phyloP scores from a whole-genome alignment of 2,888 invertebrate genomes.

The Drosophila formosana region DNA sequence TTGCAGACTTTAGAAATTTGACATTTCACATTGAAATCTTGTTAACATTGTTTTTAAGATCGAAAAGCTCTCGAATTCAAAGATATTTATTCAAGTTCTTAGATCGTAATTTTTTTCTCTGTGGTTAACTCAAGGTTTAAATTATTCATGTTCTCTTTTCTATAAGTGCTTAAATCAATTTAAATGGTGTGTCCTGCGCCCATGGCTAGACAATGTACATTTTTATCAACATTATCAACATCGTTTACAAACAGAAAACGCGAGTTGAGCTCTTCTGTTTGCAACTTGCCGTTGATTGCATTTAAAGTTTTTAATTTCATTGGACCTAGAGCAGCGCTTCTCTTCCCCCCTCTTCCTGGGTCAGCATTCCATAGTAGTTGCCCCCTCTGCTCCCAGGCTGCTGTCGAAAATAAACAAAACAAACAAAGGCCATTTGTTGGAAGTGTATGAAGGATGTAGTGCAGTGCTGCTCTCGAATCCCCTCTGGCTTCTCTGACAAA shows the following conservation, averaged over 20 bases:
- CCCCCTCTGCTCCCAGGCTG: not conserved
- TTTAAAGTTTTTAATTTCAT: conserved; percentile 22
- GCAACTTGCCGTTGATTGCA: not conserved
- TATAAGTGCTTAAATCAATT: not conserved
- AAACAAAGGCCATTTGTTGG: conserved; percentile 11
- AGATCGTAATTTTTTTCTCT: no score
- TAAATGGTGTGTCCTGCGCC: not conserved
- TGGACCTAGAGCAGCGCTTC: not conserved
- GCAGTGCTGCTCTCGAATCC: not conserved
- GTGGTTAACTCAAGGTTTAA: not conserved
- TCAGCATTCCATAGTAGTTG: not conserved
- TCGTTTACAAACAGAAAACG: not conserved
- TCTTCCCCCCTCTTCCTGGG: not conserved
- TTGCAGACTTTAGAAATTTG: no score
- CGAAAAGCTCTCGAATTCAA: no score
- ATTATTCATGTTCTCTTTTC: not conserved
- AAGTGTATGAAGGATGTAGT: conserved; percentile 2
- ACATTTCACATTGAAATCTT: no score
- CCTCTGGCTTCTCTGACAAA: conserved; percentile 15
- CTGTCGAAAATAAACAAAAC: not conserved
- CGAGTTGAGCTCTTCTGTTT: not conserved
- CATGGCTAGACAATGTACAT: not conserved
- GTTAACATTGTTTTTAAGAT: no score
- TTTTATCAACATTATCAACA: not conserved
- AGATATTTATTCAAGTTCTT: no score